Base-by-base conservation (phyloP, 64 coral and sea anemone species). In the Stylophora pistillata region DNA sequence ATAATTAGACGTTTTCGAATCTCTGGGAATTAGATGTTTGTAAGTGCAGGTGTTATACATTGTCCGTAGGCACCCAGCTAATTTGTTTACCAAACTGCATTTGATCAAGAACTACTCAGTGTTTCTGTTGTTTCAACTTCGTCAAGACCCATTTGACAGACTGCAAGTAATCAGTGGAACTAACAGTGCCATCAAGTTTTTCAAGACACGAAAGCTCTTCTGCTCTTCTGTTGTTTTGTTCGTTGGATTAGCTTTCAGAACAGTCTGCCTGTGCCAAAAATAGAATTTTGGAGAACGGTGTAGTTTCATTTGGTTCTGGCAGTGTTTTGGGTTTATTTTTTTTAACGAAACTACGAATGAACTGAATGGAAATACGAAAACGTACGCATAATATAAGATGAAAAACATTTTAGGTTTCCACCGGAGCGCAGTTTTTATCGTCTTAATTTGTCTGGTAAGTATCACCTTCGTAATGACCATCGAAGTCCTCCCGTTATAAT, bases 381-480 rank as follows among this genome's bases (percentile, higher is more conserved):
- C 26, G 64, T 10, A 60, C 58, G 15, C 31, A 29, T 79, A 15
- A 10, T 79, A 15, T 79, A 61, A 59, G 23, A 79, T 79, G 77
- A 79, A 60, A 9, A 16, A 59, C 37, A 10, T 34, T 31, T 33
- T 53, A 53, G 77, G 5, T 28, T 59, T 14, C 31, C 27, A 31
- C 20, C 2, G 6, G 55, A 25, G 28, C 26, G 13, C 56, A 59
- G 56, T 79, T 31, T 31, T 79, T 27, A 33, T 60, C 9, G 30
- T 79, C 77, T 79, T 79, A 23, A 13, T 79, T 79, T 79, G 55
- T 56, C 28, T 18, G 55, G 77, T 79, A 79, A 79, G 77, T 58
- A 47, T 4, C 30, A 10, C 17, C 2, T 4, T 26, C 30, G 28
- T 79, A 56, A 11, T 68, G 64, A 11, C 64, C 10, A n/a, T 0